phyloP scores from a whole-genome alignment of 2,797 vertebrate species.

The Emydoidea blandingii region DNA sequence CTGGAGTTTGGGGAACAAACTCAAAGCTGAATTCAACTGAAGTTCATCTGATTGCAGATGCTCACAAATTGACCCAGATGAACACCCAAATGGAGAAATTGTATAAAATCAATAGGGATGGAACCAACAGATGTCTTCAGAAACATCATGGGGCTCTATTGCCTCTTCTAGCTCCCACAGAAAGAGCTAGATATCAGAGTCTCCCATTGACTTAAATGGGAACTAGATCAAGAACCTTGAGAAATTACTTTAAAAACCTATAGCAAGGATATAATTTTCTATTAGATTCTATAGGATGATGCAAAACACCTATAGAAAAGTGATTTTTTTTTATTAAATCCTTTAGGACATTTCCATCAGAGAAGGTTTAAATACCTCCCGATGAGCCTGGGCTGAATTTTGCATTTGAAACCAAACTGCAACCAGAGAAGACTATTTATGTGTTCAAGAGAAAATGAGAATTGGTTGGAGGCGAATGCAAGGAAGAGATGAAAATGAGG shows the following conservation, averaged over 20 bases:
- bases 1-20: not conserved
- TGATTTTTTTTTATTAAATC: not conserved
- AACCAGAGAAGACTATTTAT: not conserved
- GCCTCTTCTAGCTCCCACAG: not conserved
- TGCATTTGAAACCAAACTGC: not conserved
- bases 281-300: not conserved
- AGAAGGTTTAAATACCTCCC: not conserved
- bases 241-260: not conserved
- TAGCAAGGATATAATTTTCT: not conserved
- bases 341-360: not conserved
- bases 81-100: not conserved
- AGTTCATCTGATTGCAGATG: not conserved
- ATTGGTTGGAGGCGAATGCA: not conserved
- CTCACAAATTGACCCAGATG: not conserved
- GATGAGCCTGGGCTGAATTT: not conserved
- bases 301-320: not conserved
- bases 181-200: not conserved
- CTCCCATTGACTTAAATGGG: not conserved
- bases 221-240: not conserved
- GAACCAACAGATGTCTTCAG: not conserved
- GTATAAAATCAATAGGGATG: not conserved
- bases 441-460: not conserved
- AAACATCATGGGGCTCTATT: not conserved
- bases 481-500: not conserved
- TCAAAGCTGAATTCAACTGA: constrained; percentile 17